phyloP scores from a whole-genome alignment of 2,113 vertebrate species.

The Halichoeres trimaculatus region DNA sequence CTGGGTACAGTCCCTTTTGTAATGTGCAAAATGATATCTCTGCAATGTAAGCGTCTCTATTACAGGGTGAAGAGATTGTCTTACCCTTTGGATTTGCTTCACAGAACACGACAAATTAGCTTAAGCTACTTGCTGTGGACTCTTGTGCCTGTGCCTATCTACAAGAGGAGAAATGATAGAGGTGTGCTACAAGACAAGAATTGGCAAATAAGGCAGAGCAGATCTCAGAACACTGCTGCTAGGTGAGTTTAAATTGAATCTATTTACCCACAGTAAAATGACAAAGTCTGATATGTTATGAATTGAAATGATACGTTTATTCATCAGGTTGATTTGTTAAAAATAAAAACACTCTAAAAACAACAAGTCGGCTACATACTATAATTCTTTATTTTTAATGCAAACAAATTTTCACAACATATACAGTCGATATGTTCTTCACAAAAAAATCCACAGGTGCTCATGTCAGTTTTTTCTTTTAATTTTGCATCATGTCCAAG shows the following conservation, averaged over 20 bases:
- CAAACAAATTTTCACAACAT: conserved; percentile 76
- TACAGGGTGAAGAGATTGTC: conserved; percentile 80
- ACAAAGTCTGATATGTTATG: neutral
- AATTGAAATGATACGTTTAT: conserved; percentile 27
- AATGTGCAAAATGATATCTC: conserved; percentile 84
- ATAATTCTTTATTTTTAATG: conserved; percentile 68
- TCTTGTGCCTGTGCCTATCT: conserved; percentile 5
- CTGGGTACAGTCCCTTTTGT: conserved; percentile 77
- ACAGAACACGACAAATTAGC: conserved; percentile 77
- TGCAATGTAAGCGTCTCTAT: conserved; percentile 77
- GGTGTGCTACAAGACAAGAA: conserved; percentile 12
- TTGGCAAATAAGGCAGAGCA: neutral
- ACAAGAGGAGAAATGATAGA: conserved; percentile 18
- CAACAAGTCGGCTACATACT: conserved; percentile 50
- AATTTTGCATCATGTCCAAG: conserved; percentile 70
- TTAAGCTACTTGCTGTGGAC: conserved; percentile 40
- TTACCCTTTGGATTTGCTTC: conserved; percentile 80
- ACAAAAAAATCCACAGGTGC: conserved; percentile 67
- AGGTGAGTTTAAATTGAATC: neutral
- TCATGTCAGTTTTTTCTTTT: conserved; percentile 54
- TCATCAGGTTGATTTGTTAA: conserved; percentile 25
- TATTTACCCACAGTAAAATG: neutral
- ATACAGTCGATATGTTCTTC: conserved; percentile 74
- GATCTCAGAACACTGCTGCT: neutral
- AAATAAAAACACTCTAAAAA: conserved; percentile 54